Evolutionary conservation across 2,113 vertebrate genomes (phyloP).

Genomic region (Alexandromys fortis): DNA sequence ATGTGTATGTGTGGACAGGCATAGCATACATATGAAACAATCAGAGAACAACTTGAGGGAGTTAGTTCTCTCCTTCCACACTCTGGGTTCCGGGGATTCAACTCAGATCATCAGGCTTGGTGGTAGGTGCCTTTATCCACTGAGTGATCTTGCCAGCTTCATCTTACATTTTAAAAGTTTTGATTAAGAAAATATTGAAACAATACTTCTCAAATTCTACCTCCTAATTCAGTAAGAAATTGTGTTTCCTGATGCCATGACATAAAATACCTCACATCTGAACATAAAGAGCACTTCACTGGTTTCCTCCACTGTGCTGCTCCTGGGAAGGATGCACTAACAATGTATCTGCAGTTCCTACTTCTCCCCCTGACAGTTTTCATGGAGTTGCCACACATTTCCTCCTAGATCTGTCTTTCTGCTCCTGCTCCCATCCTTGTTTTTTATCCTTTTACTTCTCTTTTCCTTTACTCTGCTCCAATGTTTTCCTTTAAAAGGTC

Average conservation of each 20-base stretch:
- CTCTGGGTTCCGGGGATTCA: not conserved
- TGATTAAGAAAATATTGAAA: constrained; percentile 26
- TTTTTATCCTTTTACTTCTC: not conserved
- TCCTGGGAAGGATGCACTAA: not conserved
- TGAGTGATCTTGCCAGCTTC: not conserved
- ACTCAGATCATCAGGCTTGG: not conserved
- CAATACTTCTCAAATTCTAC: constrained; percentile 5
- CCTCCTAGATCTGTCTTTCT: constrained; percentile 39
- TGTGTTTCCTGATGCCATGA: not conserved
- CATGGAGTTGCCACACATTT: constrained; percentile 65
- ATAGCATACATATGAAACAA: not conserved
- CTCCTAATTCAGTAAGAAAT: not conserved
- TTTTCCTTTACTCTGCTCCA: not conserved
- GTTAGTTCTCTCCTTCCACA: not conserved
- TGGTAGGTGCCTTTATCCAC: not conserved
- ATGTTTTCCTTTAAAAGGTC: not conserved
- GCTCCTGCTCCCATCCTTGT: constrained; percentile 8
- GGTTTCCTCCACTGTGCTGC: not conserved
- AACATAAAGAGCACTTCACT: not conserved
- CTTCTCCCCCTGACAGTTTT: constrained; percentile 31
- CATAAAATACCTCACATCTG: not conserved
- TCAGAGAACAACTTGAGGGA: not conserved
- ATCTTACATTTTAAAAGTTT: not conserved
- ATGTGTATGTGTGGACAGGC: not conserved
- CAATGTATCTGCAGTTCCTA: constrained; percentile 66